A percentile compares a stretch with the other conserved stretches of the same genome.
These are phyloP conservation scores for Drosophila melanosoma DNA, from an alignment of 2,888 invertebrate species.

Conservation along the genomic window DNA sequence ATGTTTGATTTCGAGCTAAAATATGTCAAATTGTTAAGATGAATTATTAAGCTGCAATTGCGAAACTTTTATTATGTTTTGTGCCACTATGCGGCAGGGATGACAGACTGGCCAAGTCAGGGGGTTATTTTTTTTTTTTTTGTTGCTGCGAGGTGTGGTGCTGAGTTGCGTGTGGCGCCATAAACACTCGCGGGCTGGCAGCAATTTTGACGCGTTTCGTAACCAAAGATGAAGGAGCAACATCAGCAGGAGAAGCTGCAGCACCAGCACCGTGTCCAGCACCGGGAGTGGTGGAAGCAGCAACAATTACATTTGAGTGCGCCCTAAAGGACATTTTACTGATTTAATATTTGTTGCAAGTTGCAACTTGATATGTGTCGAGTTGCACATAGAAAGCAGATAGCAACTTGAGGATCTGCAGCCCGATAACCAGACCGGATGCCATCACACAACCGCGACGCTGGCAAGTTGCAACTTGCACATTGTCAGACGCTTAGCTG, in stretches of 20 bases:
- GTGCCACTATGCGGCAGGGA: constrained; percentile 38
- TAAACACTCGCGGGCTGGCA: constrained; percentile 74
- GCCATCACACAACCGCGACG: constrained; percentile 5
- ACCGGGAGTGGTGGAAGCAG: constrained; percentile 19
- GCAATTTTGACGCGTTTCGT: constrained; percentile 70
- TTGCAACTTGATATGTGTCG: constrained; percentile 75
- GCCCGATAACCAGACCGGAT: constrained; percentile 15
- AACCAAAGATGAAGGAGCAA: constrained; percentile 64
- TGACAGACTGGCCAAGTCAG: constrained; percentile 1
- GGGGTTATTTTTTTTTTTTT: constrained; percentile 5
- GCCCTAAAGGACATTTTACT: constrained; percentile 78
- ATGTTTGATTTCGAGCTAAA: background rate
- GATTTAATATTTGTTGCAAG: constrained; percentile 79
- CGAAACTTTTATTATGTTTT: constrained; percentile 1
- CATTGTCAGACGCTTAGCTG: constrained; percentile 26
- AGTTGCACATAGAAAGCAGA: constrained; percentile 61
- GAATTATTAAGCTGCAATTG: background rate
- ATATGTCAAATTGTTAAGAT: background rate
- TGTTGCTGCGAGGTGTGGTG: background rate
- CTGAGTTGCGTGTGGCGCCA: constrained; percentile 40
- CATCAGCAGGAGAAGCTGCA: constrained; percentile 26
- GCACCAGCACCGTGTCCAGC: background rate
- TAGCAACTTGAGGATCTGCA: constrained; percentile 54
- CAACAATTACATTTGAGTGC: constrained; percentile 76
- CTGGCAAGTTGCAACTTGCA: constrained; percentile 11